Evolutionary conservation across 2,888 invertebrate species (phyloP).

Genomic region (Drymonia ruficornis): DNA sequence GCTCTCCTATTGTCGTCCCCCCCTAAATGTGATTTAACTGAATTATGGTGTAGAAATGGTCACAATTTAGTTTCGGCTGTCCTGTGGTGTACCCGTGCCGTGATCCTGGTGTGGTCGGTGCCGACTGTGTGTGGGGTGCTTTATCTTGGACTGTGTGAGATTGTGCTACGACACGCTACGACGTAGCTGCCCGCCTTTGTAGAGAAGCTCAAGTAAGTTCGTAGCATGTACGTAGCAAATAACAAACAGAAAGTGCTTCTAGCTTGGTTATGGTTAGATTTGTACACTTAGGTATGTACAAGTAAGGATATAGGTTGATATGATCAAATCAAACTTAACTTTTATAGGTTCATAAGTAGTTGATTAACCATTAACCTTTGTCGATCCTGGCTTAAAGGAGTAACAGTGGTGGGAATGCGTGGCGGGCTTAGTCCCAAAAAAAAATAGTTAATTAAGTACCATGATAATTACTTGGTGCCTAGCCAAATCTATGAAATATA

Average conservation of each 20-base stretch:
- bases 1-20: conserved; percentile 82
- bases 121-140: conserved; percentile 52
- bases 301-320: too few relatives aligned
- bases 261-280: too few relatives aligned
- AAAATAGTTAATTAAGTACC: too few relatives aligned
- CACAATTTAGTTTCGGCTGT: conserved; percentile 79
- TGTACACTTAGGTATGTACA: background rate
- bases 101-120: conserved; percentile 39
- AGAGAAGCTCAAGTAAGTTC: conserved; percentile 68
- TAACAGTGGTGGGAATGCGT: too few relatives aligned
- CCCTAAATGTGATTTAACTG: conserved; percentile 81
- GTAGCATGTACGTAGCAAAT: background rate
- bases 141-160: conserved; percentile 52
- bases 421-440: too few relatives aligned
- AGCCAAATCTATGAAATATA: too few relatives aligned
- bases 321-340: background rate
- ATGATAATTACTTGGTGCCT: too few relatives aligned
- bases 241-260: background rate
- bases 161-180: conserved; percentile 71
- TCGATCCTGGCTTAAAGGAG: too few relatives aligned
- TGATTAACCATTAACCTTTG: too few relatives aligned
- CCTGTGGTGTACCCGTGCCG: conserved; percentile 67
- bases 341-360: too few relatives aligned
- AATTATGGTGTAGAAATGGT: conserved; percentile 79
- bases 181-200: conserved; percentile 51